Evolutionary conservation across 2,888 invertebrate genomes (phyloP), one percentile per base, ranked within the genome.

Genomic region (Cryptosula pallasiana): DNA sequence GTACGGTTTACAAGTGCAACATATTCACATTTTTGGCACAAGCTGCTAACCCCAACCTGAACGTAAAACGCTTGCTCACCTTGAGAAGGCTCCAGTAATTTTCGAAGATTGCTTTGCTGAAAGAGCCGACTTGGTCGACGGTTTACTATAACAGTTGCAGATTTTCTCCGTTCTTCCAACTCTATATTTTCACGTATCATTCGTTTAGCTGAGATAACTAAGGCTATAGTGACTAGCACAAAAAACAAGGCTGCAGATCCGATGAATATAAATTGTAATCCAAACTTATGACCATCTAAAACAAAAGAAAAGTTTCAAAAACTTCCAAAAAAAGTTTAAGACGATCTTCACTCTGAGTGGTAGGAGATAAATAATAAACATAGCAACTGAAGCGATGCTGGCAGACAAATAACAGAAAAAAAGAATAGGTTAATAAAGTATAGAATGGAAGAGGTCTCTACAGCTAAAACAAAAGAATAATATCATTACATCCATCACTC

Each of bases 101-200:
- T 20, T 34, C 32, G 20, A 13, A 63, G 9, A 5, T 5, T 63
- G 2, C 29, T 25, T 5, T 63, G 27, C 29, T 63, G 32, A 63
- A 63, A 63, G 13, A 63, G 13, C 9, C 63, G 63, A 34, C 63
- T 63, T n/a, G 27, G 63, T 27, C 63, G 20, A 3, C 27, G 63
- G 32, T 63, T 63, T 32, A 63, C n/a, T 32, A 63, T 63, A 27
- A 63, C 63, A 29, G 63, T 63, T 27, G 63, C 25, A n/a, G 63
- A 27, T 32, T 20, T 5, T 32, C 27, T 63, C 34, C 32, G 25
- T 32, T 32, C 63, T 32, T 63, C 63, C 25, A 25, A 16, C 34
- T 63, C 63, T 32, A 20, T 63, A 32, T 63, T 63, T 32, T 63
- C 63, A 16, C 63, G 63, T 29, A 63, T 63, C 63, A 63, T 63